phyloP scores from a whole-genome alignment of 2,888 invertebrate genomes.

The Monoplex corrugatus region DNA sequence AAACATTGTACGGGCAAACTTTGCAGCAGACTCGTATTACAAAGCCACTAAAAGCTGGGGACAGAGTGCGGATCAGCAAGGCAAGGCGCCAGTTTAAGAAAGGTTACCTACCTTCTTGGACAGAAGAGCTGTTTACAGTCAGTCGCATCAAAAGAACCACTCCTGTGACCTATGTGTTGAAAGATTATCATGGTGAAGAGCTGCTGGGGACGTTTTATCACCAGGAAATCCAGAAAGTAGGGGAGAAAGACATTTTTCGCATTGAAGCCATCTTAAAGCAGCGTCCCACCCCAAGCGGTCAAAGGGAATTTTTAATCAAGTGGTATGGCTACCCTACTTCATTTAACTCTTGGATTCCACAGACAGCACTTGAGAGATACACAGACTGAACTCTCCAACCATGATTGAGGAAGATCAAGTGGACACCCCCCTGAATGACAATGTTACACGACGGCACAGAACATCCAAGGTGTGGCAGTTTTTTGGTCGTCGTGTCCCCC shows the following conservation, averaged over 20 bases:
- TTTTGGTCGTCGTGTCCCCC: constrained; percentile 20
- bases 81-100: constrained; percentile 54
- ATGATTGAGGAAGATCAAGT: neutral
- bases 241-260: constrained; percentile 45
- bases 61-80: constrained; percentile 54
- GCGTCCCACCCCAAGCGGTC: neutral
- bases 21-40: too few species aligned
- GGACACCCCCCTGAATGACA: too few species aligned
- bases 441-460: neutral
- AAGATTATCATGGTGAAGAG: constrained; percentile 53
- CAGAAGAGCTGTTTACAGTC: constrained; percentile 55
- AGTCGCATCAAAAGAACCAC: constrained; percentile 24
- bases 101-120: constrained; percentile 59
- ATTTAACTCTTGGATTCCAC: constrained; percentile 50
- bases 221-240: constrained; percentile 33
- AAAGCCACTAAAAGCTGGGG: constrained; percentile 46
- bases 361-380: neutral
- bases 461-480: neutral
- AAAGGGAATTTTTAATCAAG: constrained; percentile 35
- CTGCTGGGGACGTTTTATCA: constrained; percentile 54
- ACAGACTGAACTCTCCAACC: neutral
- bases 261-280: constrained; percentile 52
- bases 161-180: constrained; percentile 46
- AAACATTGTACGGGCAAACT: too few species aligned
- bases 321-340: constrained; percentile 49